Conservation (phyloP, 2,113 vertebrate species). For the Embiotoca jacksoni region DNA sequence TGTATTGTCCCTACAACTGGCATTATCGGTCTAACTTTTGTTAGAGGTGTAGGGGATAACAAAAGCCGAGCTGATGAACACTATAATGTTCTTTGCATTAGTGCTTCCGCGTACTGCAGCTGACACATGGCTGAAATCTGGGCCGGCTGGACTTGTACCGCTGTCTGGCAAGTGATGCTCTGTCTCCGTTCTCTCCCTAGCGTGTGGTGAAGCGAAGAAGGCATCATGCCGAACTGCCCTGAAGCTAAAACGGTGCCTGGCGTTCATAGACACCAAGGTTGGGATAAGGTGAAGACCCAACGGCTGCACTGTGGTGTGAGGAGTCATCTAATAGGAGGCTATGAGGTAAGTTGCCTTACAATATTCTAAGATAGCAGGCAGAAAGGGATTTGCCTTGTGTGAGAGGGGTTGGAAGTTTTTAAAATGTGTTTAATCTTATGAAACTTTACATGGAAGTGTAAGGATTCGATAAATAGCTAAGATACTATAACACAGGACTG, state of each 20-base stretch:
- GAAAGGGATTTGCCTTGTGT: no score
- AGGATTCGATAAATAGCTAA: no score
- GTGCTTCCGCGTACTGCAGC: background rate
- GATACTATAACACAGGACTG: no score
- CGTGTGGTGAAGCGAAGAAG: slow-evolving; percentile 4
- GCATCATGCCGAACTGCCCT: background rate
- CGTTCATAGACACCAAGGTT: background rate
- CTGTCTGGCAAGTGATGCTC: background rate
- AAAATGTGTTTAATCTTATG: background rate
- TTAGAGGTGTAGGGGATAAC: no score
- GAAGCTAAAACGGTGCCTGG: background rate
- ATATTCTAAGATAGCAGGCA: background rate
- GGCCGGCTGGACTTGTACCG: background rate
- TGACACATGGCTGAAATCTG: background rate
- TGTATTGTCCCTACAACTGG: no score
- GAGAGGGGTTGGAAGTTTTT: background rate
- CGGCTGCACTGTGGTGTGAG: background rate
- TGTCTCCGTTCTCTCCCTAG: background rate
- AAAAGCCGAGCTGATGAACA: no score
- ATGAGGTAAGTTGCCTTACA: background rate
- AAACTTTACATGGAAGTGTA: no score
- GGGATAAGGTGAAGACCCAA: background rate
- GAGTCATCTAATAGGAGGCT: background rate
- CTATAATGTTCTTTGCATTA: background rate
- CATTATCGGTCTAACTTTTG: background rate